Evolutionary conservation across 2,797 vertebrate genomes (phyloP), one percentile per base, ranked within the genome.

Genomic region (Spondyliosoma cantharus): DNA sequence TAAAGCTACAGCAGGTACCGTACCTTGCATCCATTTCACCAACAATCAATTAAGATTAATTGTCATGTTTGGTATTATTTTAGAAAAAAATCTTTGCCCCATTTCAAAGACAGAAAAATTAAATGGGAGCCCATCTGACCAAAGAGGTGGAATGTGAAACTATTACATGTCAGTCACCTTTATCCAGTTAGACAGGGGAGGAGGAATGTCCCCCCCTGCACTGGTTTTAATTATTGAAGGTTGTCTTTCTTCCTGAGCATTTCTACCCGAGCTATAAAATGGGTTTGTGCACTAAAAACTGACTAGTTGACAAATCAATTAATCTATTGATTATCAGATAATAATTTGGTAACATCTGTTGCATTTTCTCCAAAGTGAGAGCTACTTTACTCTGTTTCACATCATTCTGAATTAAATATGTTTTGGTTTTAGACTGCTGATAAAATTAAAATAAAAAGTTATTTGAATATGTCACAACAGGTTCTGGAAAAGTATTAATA

Each of bases 71-170:
- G 15, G 29, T 2, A 53, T 11, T 29, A 3, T 60, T 57, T 37
- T 20, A 32, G 3, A 46, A 9, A 46, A 53, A 65, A 13, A 20
- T 7, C 9, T 17, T 4, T 60, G 17, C 49, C 19, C 15, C 24
- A 27, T 69, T 74, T 58, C 37, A 42, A 62, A 67, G n/a, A n/a
- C 14, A 20, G 25, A 57, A 3, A 32, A 57, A 46, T 54, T 25
- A 53, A 78, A 45, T 2, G 3, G 25, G 17, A 66, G 27, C 56
- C 49, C 7, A 20, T 52, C 22, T 56, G 42, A 67, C 54, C 22
- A 32, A 9, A 22, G 70, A 68, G 37, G 57, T 27, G 45, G 69
- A 49, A 27, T 14, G 45, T 46, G 50, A 42, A 68, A 66, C 69
- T 16, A 50, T 24, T 53, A n/a, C 52, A 45, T 14, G 14, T 63